phyloP scores from a whole-genome alignment of 2,113 vertebrate genomes.

The Lynx canadensis region DNA sequence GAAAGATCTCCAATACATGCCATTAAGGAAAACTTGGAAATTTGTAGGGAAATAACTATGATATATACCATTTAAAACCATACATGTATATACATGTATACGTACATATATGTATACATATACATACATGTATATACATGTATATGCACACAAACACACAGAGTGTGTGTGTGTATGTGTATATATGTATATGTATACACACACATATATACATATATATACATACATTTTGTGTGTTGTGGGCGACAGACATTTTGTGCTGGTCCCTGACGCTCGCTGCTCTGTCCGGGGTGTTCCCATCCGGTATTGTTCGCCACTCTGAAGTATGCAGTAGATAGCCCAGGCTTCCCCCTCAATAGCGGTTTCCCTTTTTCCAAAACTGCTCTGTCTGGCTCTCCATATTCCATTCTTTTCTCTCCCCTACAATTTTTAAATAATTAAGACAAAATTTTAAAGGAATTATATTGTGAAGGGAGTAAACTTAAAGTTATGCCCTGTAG shows the following conservation, averaged over 20 bases:
- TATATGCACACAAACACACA: too few species aligned
- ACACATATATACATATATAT: not conserved
- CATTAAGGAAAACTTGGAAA: slow-evolving; percentile 20
- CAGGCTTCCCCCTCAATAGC: not conserved
- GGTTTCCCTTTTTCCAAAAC: not conserved
- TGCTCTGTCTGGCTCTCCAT: not conserved
- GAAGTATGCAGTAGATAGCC: not conserved
- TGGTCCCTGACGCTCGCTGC: not conserved
- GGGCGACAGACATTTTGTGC: not conserved
- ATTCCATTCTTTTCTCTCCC: not conserved
- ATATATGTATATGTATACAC: not conserved
- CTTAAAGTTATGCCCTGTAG: not conserved
- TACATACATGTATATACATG: not conserved
- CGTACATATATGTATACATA: not conserved
- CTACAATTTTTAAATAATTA: not conserved
- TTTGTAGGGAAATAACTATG: not conserved
- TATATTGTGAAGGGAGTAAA: not conserved
- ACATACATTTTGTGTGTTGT: not conserved
- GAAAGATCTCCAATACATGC: not conserved
- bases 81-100: not conserved
- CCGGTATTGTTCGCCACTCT: not conserved
- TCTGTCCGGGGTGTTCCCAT: not conserved
- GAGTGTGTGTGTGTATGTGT: too few species aligned
- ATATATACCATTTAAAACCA: not conserved
- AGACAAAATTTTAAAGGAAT: not conserved